Percentiles rank a stretch among this genome's conserved stretches.
Conservation (phyloP, 2,797 vertebrate species). For the Pterois miles region DNA sequence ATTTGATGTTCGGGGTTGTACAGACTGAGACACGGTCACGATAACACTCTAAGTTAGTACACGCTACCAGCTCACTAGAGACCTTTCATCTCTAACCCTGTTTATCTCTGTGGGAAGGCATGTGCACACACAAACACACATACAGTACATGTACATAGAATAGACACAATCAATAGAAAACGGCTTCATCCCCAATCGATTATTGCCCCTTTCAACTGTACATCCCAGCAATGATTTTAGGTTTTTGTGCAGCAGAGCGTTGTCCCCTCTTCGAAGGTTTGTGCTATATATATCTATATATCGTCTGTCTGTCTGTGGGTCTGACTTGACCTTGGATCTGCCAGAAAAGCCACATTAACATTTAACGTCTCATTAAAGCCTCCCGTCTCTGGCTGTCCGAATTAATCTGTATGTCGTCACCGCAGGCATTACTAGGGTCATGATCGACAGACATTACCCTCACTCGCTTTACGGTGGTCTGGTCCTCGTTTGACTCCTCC, state of each 20-base stretch:
- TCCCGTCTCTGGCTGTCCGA: slow-evolving; percentile 55
- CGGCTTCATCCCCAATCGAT: slow-evolving; percentile 69
- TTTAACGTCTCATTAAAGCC: slow-evolving; percentile 73
- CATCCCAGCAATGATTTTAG: slow-evolving; percentile 83
- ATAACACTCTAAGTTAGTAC: slow-evolving; percentile 74
- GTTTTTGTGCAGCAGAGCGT: slow-evolving; percentile 84
- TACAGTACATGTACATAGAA: slow-evolving; percentile 78
- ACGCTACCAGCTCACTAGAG: slow-evolving; percentile 63
- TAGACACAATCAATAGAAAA: slow-evolving; percentile 80
- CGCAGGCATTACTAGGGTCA: slow-evolving; percentile 39
- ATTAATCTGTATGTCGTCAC: slow-evolving; percentile 51
- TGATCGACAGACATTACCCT: slow-evolving; percentile 57
- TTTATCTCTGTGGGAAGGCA: slow-evolving; percentile 74
- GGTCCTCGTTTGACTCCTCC: slow-evolving; percentile 37
- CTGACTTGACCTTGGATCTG: slow-evolving; percentile 64
- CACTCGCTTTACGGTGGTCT: slow-evolving; percentile 29
- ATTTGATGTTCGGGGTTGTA: slow-evolving; percentile 53
- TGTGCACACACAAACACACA: slow-evolving; percentile 77
- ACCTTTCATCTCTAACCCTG: slow-evolving; percentile 74
- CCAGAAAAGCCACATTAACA: slow-evolving; percentile 68
- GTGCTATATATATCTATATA: slow-evolving; percentile 69
- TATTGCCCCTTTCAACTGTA: slow-evolving; percentile 84
- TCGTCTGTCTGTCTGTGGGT: slow-evolving; percentile 53
- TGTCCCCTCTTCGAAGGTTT: slow-evolving; percentile 76
- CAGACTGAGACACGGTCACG: slow-evolving; percentile 71